Percentiles rank a stretch among this genome's conserved stretches.
Conservation (phyloP, 2,797 vertebrate genomes). For the Parauchenoglanis punctatus region DNA sequence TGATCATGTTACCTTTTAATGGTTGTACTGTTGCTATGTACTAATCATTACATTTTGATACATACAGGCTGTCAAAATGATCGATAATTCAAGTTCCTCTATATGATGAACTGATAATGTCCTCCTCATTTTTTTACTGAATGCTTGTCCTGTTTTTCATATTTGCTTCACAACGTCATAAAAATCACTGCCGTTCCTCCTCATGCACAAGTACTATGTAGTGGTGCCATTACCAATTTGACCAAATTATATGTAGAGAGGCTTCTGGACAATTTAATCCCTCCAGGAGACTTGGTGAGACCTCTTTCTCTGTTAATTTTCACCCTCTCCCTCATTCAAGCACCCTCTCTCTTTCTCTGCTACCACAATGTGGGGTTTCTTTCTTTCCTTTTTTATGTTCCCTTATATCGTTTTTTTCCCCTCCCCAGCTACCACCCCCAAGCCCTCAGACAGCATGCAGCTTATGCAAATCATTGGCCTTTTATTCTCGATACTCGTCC, state of each 20-base stretch:
- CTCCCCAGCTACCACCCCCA: constrained; percentile 55
- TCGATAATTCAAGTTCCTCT: neutral
- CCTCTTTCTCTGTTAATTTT: constrained; percentile 81
- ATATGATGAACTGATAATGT: neutral
- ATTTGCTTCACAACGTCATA: constrained; percentile 59
- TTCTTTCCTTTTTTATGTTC: constrained; percentile 68
- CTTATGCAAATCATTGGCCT: constrained; percentile 87
- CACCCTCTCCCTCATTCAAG: constrained; percentile 64
- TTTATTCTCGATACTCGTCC: constrained; percentile 76
- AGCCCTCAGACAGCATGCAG: constrained; percentile 80
- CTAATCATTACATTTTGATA: neutral
- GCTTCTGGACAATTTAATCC: constrained; percentile 88
- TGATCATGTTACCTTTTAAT: neutral
- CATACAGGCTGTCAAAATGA: neutral
- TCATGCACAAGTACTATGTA: constrained; percentile 64
- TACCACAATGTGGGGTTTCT: constrained; percentile 71
- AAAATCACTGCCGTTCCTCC: constrained; percentile 54
- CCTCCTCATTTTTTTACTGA: constrained; percentile 58
- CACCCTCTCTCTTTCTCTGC: constrained; percentile 72
- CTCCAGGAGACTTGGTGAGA: constrained; percentile 78
- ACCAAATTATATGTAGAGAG: constrained; percentile 79
- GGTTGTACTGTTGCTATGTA: neutral
- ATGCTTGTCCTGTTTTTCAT: constrained; percentile 54
- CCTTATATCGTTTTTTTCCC: constrained; percentile 78
- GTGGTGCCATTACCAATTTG: constrained; percentile 80